Percentiles rank a stretch among this genome's conserved stretches.
phyloP scores from a whole-genome alignment of 1,140 invertebrate genomes.

The Kradibia gibbosae region DNA sequence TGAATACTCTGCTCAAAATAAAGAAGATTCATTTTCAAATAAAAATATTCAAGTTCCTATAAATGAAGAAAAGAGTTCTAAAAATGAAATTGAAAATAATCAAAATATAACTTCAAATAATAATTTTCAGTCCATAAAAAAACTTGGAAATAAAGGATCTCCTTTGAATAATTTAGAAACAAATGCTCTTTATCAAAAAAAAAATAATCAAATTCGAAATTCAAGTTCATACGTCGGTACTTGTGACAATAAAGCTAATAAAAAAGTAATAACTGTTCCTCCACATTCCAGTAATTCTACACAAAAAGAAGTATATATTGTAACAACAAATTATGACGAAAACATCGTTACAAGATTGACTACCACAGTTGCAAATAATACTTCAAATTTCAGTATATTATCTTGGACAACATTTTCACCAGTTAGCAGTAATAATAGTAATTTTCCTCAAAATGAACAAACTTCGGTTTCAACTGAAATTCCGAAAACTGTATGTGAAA shows the following conservation, averaged over 20 bases:
- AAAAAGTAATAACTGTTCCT: slow-evolving; percentile 31
- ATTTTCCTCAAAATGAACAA: slow-evolving; percentile 63
- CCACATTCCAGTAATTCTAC: slow-evolving; percentile 26
- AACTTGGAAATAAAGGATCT: slow-evolving; percentile 23
- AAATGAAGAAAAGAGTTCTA: slow-evolving; percentile 30
- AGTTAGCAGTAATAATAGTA: slow-evolving; percentile 54
- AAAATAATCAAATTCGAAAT: slow-evolving; percentile 21
- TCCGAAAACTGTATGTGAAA: slow-evolving; percentile 65
- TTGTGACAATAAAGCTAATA: slow-evolving; percentile 49
- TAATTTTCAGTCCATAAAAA: slow-evolving; percentile 41
- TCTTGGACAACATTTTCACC: slow-evolving; percentile 71
- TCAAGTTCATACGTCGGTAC: slow-evolving; percentile 50
- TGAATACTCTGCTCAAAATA: slow-evolving; percentile 35
- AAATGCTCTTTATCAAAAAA: slow-evolving; percentile 37
- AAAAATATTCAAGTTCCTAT: slow-evolving; percentile 39
- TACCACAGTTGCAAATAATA: slow-evolving; percentile 69
- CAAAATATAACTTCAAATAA: slow-evolving; percentile 30
- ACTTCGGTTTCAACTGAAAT: slow-evolving; percentile 35
- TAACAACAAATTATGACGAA: slow-evolving; percentile 65
- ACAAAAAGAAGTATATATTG: slow-evolving; percentile 55
- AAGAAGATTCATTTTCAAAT: slow-evolving; percentile 34
- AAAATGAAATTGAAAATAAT: slow-evolving; percentile 23
- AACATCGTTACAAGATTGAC: slow-evolving; percentile 62
- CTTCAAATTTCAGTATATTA: slow-evolving; percentile 70
- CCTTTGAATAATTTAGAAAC: neutral